Conservation (phyloP, 1,140 invertebrate species). For the Nebria ingens region DNA sequence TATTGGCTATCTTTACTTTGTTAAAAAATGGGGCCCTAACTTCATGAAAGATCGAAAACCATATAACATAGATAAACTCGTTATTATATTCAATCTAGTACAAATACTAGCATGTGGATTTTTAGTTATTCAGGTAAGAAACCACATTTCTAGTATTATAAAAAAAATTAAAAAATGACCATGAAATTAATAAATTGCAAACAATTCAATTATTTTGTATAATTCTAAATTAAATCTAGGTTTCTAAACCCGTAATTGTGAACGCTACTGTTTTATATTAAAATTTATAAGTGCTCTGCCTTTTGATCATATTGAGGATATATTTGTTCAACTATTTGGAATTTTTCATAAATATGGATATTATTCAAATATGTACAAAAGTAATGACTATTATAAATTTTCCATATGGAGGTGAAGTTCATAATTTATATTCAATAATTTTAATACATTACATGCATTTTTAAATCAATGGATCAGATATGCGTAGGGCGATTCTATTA, state of each 20-base stretch:
- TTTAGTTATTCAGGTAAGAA: slow-evolving; percentile 77
- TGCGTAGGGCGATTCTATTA: too few species aligned
- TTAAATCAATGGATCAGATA: too few species aligned
- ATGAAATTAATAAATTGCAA: not conserved
- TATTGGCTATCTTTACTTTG: slow-evolving; percentile 52
- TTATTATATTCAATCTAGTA: slow-evolving; percentile 74
- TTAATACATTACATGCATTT: too few species aligned
- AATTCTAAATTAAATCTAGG: not conserved
- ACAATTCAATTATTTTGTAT: not conserved
- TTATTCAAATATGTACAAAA: too few species aligned
- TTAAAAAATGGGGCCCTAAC: slow-evolving; percentile 57
- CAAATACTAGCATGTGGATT: slow-evolving; percentile 73
- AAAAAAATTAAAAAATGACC: not conserved
- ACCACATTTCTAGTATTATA: too few species aligned
- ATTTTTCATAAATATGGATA: too few species aligned
- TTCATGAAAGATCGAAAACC: slow-evolving; percentile 60
- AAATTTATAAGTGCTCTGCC: not conserved
- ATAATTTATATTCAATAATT: too few species aligned
- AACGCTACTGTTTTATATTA: not conserved
- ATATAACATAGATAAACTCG: slow-evolving; percentile 59
- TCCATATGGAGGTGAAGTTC: too few species aligned
- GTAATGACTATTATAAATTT: too few species aligned
- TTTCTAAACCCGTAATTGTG: not conserved
- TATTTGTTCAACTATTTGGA: too few species aligned
- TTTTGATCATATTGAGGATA: not conserved